A percentile compares a stretch with the other conserved stretches of the same genome.
phyloP scores from a whole-genome alignment of 2,888 invertebrate species.

The Noctua janthina region DNA sequence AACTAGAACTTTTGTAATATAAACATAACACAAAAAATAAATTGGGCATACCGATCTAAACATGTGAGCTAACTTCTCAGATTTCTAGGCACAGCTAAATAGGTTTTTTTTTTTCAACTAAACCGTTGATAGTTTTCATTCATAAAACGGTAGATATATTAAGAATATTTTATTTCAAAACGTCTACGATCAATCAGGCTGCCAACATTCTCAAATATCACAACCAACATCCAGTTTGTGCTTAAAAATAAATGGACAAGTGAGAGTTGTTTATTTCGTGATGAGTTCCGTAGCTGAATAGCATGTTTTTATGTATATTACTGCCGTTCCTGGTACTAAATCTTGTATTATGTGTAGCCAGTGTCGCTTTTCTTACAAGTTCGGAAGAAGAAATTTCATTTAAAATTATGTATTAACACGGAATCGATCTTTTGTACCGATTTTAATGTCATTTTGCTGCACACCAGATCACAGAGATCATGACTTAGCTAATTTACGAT shows the following conservation, averaged over 20 bases:
- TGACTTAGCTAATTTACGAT: not conserved
- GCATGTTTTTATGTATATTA: not conserved
- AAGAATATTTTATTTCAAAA: conserved; percentile 62
- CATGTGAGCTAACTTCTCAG: conserved; percentile 28
- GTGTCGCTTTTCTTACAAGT: not conserved
- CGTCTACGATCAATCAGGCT: conserved; percentile 61
- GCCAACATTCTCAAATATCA: conserved; percentile 65
- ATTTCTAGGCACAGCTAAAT: conserved; percentile 22
- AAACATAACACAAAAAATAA: not conserved
- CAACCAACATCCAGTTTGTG: conserved; percentile 47
- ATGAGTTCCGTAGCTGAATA: conserved; percentile 37
- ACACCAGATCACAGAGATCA: not conserved
- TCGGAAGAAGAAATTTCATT: not conserved
- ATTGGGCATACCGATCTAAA: not conserved
- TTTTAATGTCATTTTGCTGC: not conserved
- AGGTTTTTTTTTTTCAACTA: conserved; percentile 17
- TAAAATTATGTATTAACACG: conserved; percentile 20
- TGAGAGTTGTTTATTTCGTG: not conserved
- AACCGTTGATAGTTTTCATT: conserved; percentile 59
- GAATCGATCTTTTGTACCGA: conserved; percentile 10
- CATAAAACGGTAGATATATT: conserved; percentile 57
- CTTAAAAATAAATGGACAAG: conserved; percentile 60
- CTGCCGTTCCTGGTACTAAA: not conserved
- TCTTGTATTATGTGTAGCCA: not conserved
- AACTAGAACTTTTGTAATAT: not conserved